Conservation (phyloP, 30 jellyfish, hydroid and myxozoan species). For the Phacellophora camtschatica region DNA sequence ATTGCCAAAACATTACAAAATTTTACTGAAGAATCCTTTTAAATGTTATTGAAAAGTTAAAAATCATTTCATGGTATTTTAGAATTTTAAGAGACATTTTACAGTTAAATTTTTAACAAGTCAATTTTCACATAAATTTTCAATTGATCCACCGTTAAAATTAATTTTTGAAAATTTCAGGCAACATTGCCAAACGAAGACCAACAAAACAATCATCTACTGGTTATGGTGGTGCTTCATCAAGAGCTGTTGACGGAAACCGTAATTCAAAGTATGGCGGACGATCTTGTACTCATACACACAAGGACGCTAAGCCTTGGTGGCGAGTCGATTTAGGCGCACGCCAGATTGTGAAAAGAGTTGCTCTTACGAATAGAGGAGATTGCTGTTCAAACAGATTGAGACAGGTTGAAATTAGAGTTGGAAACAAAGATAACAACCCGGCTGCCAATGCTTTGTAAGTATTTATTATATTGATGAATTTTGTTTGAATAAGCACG, state of each 20-base stretch:
- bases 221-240: slow-evolving; percentile 53
- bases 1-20: no score
- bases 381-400: slow-evolving; percentile 47
- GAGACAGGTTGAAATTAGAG: slow-evolving; percentile 32
- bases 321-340: slow-evolving; percentile 65
- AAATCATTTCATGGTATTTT: no score
- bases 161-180: background rate
- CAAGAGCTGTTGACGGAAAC: slow-evolving; percentile 65
- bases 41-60: no score
- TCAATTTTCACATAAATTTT: no score
- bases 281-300: slow-evolving; percentile 52
- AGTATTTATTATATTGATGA: no score
- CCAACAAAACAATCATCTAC: slow-evolving; percentile 65
- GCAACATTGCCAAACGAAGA: slow-evolving; percentile 45
- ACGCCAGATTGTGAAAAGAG: slow-evolving; percentile 11
- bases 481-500: no score
- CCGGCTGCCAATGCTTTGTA: slow-evolving; percentile 37
- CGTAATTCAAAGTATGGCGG: slow-evolving; percentile 40
- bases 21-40: no score
- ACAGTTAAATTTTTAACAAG: no score
- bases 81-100: no score
- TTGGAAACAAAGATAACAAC: slow-evolving; percentile 9
- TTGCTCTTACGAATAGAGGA: slow-evolving; percentile 50
- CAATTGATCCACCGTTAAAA: background rate
- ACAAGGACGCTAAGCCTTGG: slow-evolving; percentile 49